Evolutionary conservation across 2,888 invertebrate species (phyloP).

Genomic region (Parnassius smintheus): DNA sequence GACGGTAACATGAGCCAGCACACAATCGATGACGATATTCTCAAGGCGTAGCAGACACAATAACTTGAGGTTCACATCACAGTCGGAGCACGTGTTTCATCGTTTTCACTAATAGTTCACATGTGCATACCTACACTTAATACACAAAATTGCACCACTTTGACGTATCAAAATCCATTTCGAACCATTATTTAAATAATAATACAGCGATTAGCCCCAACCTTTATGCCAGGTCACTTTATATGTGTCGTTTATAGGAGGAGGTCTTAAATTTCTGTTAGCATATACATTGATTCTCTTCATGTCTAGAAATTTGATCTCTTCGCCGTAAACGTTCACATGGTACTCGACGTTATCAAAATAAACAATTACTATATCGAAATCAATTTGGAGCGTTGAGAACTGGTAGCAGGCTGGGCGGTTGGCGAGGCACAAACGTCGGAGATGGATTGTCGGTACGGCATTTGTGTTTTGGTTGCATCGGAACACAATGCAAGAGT

Average conservation of each 20-base stretch:
- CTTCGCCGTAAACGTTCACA: conserved; percentile 39
- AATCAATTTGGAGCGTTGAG: conserved; percentile 42
- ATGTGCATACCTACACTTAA: too few species aligned
- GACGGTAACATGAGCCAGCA: too few species aligned
- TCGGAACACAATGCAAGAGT: conserved; percentile 45
- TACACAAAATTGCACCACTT: too few species aligned
- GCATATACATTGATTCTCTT: conserved; percentile 8
- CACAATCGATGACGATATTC: too few species aligned
- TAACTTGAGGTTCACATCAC: too few species aligned
- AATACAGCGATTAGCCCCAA: too few species aligned
- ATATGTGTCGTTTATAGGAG: background rate
- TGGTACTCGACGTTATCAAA: conserved; percentile 29
- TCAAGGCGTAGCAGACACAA: too few species aligned
- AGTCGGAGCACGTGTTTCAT: too few species aligned
- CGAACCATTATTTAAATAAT: too few species aligned
- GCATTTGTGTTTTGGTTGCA: conserved; percentile 26
- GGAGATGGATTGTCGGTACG: conserved; percentile 36
- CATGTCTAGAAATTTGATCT: conserved; percentile 33
- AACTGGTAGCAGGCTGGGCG: conserved; percentile 37
- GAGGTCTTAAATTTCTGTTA: background rate
- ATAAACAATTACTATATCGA: conserved; percentile 42
- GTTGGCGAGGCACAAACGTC: conserved; percentile 42
- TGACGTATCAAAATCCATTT: too few species aligned
- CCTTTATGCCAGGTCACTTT: too few species aligned
- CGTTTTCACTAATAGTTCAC: too few species aligned